Evolutionary conservation across 2,797 vertebrate genomes (phyloP).

Genomic region (Myiotriccus ornatus): DNA sequence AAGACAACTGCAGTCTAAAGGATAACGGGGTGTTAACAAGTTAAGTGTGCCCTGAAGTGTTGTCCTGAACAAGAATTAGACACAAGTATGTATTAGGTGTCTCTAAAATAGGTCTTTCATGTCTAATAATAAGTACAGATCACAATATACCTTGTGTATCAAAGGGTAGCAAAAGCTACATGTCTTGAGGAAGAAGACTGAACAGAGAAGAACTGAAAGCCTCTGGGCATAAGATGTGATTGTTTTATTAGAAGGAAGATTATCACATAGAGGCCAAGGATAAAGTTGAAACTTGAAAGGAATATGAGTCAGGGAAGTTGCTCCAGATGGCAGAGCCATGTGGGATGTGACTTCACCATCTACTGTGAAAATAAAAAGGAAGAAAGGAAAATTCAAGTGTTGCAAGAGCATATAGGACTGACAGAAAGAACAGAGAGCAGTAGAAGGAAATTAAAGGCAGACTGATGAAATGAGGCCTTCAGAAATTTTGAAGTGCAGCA

Average conservation of each 20-base stretch:
- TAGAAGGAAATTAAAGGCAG: slow-evolving; percentile 21
- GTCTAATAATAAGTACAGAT: neutral
- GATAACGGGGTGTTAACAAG: neutral
- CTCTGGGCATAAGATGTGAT: slow-evolving; percentile 14
- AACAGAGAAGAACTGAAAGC: slow-evolving; percentile 7
- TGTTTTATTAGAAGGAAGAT: slow-evolving; percentile 38
- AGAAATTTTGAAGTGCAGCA: neutral
- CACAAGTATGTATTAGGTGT: neutral
- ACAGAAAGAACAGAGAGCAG: neutral
- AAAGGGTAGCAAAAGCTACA: neutral
- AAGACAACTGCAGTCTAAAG: neutral
- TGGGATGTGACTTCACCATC: slow-evolving; percentile 28
- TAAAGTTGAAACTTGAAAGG: slow-evolving; percentile 46
- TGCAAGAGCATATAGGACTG: neutral
- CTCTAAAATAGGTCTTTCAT: slow-evolving; percentile 5
- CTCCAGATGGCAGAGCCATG: slow-evolving; percentile 45
- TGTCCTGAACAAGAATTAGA: neutral
- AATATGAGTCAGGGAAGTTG: slow-evolving; percentile 43
- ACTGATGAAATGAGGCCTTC: slow-evolving; percentile 9
- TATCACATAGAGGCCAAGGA: slow-evolving; percentile 30
- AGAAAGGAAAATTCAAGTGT: slow-evolving; percentile 28
- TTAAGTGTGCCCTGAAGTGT: neutral
- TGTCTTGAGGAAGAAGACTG: slow-evolving; percentile 8
- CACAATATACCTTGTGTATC: neutral
- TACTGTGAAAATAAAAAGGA: slow-evolving; percentile 22